Base-by-base conservation (phyloP, 2,888 invertebrate genomes). In the Hoplodrina ambigua region DNA sequence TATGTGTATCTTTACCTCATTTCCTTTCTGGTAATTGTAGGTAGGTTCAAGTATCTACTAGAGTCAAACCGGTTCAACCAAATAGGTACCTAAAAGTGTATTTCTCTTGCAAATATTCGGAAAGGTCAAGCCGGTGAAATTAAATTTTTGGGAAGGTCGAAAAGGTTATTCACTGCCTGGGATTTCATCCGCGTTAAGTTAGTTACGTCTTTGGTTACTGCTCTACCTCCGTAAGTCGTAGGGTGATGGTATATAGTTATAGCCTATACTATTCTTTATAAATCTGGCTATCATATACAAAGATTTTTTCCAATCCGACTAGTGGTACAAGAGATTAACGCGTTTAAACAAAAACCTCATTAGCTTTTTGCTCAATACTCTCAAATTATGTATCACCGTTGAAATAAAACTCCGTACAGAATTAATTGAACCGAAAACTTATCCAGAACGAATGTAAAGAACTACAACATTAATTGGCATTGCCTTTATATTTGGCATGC, bases 401-500 rank as follows among this genome's bases (percentile, higher is more conserved):
- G 41, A 19, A 67, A 59, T 59, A 41, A 30, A 66, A n/a, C 41
- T 61, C 44, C 4, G 17, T 37, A 55, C 13, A 55, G n/a, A 62
- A 56, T 59, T 70, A 63, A 77, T 69, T 70, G 53, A 55, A 62
- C 20, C 33, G n/a, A 52, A n/a, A 53, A 44, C 30, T 11, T 30
- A 63, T 59, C 37, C 62, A 46, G 33, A 64, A 61, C 49, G 17
- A 62, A 65, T 52, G 19, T 37, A 65, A 55, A 25, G 6, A 58
- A 53, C 49, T 46, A 19, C 30, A 57, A 33, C 25, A 17, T 46
- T 72, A 82, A 82, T 72, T 82, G 59, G 66, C 62, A 60, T n/a
- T 44, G 54, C 44, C 58, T 79, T 66, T 72, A 46, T 49, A 57
- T 73, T 64, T 64, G 56, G 50, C 60, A 64, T 67, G 74, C 60